These are phyloP conservation scores for Nomada fabriciana DNA, from an alignment of 2,888 invertebrate species.

Conservation along the genomic window DNA sequence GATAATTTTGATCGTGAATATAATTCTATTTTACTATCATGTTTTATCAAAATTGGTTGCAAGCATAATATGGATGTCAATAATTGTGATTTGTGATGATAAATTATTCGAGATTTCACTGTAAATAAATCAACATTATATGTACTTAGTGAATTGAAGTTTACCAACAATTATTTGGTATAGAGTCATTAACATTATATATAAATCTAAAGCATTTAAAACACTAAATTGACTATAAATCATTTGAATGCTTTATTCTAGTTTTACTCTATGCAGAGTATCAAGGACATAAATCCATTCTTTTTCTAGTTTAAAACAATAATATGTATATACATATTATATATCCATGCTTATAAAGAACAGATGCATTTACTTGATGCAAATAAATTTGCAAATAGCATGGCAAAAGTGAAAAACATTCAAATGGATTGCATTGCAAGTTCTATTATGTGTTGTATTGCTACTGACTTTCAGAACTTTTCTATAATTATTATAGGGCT, in stretches of 20 bases:
- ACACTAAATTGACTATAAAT: too few relatives aligned
- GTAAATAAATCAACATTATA: not conserved
- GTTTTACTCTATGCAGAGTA: not conserved
- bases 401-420: not conserved
- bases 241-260: not conserved
- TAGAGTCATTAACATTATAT: too few relatives aligned
- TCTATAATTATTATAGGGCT: conserved; percentile 17
- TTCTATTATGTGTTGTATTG: not conserved
- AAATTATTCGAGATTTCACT: not conserved
- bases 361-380: not conserved
- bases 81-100: too few relatives aligned
- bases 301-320: not conserved
- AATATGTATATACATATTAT: not conserved
- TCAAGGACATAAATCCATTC: not conserved
- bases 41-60: not conserved
- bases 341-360: not conserved
- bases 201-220: too few relatives aligned
- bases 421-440: not conserved
- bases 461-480: not conserved
- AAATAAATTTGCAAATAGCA: not conserved
- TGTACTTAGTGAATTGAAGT: not conserved
- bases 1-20: not conserved
- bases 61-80: not conserved
- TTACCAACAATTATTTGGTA: not conserved
- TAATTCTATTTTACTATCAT: not conserved